Evolutionary conservation across 2,888 invertebrate genomes (phyloP).

Genomic region (Boloria selene): DNA sequence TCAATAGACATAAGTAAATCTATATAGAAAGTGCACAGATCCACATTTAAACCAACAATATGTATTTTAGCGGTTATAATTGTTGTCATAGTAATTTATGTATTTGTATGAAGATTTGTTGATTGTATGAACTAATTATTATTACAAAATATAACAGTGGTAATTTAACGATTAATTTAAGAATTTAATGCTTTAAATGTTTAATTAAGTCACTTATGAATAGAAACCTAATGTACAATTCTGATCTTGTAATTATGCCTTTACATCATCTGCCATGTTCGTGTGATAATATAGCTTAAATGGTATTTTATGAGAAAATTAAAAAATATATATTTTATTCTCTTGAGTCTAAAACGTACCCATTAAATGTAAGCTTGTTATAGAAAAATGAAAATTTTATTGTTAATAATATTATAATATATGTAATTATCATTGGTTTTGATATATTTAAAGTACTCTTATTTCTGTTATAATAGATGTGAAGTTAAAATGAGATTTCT

Average conservation of each 20-base stretch:
- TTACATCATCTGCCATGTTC: constrained; percentile 53
- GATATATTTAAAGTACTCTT: neutral
- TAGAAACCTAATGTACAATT: constrained; percentile 31
- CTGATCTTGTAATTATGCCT: constrained; percentile 24
- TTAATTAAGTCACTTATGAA: constrained; percentile 8
- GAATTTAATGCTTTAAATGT: neutral
- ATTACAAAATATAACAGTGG: neutral
- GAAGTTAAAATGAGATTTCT: too few relatives aligned
- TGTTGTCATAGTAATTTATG: too few relatives aligned
- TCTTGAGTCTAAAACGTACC: constrained; percentile 34
- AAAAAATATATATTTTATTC: constrained; percentile 23
- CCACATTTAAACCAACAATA: neutral
- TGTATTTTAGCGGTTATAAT: neutral
- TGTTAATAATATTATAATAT: constrained; percentile 18
- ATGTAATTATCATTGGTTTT: neutral
- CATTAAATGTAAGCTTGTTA: constrained; percentile 32
- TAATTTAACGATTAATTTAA: neutral
- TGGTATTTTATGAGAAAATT: constrained; percentile 25
- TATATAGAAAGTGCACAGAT: constrained; percentile 6
- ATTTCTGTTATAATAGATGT: too few relatives aligned
- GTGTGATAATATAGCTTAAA: constrained; percentile 58
- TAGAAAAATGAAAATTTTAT: constrained; percentile 15
- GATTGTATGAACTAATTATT: too few relatives aligned
- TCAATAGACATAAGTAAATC: neutral
- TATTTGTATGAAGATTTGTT: too few relatives aligned